Base-by-base conservation (phyloP, 2,113 vertebrate genomes). In the Pyxicephalus adspersus region DNA sequence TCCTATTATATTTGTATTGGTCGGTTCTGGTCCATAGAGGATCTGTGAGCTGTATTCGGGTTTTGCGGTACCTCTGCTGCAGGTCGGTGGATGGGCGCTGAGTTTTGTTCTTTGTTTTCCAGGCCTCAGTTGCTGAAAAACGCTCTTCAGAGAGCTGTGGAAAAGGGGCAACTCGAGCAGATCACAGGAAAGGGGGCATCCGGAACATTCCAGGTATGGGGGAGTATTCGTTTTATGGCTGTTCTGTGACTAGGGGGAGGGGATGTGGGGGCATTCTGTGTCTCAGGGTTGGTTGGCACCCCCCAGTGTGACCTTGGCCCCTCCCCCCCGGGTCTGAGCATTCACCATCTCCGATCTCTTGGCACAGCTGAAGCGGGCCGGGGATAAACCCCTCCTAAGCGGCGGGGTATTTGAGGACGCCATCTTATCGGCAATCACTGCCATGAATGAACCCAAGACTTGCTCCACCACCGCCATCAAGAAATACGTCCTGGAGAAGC, bases 361-460 rank as follows among this genome's bases (percentile, higher is more conserved):
- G 88, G 88, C 88, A 78, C 90, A 99, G 98, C 92, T 99, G 90
- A 99, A 98, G 89, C 96, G 94, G 29, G 92, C 92, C 61, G 95
- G 95, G 83, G 97, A 96, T 90, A 96, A 98, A 86, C 92, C 94
- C 77, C 93, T 95, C 83, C 92, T 96, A 86, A 94, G 94, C 77
- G 95, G 96, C 25, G 92, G 94, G 67, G 85, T 91, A 85, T 87
- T 98, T 89, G 98, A 99, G 84, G 96, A 98, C 0, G 97, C 96
- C 75, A 96, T 99, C 88, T 92, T 96, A 34, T 95, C 95, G 11
- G 98, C 98, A 76, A 98, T 99, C 85, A 96, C 93, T 26, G 98
- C 98, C 89, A 99, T 99, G 98, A 99, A 99, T 0, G 98, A 99
- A 87, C 98, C 98, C 77, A 99, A 99, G 90, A 98, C 96, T 84